Evolutionary conservation across 92 coral and sea anemone species (phyloP), one percentile per base, ranked within the genome.

Genomic region (Diadumene lineata): DNA sequence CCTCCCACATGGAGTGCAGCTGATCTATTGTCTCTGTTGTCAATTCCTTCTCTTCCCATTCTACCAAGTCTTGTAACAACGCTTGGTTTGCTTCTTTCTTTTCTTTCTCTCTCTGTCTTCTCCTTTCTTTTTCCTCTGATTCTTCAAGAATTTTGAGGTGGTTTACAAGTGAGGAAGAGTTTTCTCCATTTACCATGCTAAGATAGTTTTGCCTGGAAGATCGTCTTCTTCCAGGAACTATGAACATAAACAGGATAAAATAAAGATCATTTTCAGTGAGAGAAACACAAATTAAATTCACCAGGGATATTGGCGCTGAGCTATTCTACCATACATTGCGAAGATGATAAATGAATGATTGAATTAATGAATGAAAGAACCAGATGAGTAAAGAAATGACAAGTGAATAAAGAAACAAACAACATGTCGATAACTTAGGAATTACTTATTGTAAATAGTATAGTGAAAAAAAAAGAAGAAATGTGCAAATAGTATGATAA

Each of bases 1-100:
- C 99, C 96, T 96, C 99, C 99, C 99, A 96, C 97, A 96, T 89
- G 0, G 97, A 86, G 16, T 87, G 94, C 27, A 96, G 84, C 29
- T 89, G 87, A 46, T 86, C 81, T 56, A 89, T 43, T 32, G 76
- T 63, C 30, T 92, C 81, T 34, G 73, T 56, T 7, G 87, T 83
- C 56, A 92, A 76, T 23, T 85, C 85, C 15, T 86, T 83, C 66
- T 83, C 81, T 68, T 96, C 99, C 99, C 99, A 96, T 31, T 92
- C 99, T 8, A 80, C 80, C 46, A 96, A 80, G 53, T 96, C 99
- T 69, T 88, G 96, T 68, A 96, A 82, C 60, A 96, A 46, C 31
- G 93, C 99, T 64, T 92, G 89, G 34, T 96, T 96, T 2, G 99
- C 99, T 55, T 92, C 99, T 66, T 85, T 92, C 76, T 89, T 92